Conservation (phyloP, 2,797 vertebrate species). For the Dermochelys coriacea region DNA sequence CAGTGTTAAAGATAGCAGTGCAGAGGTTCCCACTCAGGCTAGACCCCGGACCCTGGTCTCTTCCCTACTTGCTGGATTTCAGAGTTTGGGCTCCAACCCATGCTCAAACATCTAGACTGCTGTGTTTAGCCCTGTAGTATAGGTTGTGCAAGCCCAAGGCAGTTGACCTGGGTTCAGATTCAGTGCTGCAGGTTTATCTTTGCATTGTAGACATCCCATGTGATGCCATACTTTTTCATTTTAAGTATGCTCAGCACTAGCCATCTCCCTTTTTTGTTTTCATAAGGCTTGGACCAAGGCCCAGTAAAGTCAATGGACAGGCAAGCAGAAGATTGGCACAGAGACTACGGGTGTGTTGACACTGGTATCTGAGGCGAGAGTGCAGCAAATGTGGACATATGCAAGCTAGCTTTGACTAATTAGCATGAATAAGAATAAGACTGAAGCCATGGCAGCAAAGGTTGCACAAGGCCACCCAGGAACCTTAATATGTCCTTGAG, state of each 20-base stretch:
- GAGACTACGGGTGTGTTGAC: too few species aligned
- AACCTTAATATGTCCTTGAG: not conserved
- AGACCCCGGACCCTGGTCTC: rapidly evolving
- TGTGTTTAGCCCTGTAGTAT: not conserved
- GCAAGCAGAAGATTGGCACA: not conserved
- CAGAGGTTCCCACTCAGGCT: not conserved
- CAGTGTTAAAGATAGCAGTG: not conserved
- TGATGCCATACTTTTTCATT: not conserved
- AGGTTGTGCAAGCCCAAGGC: not conserved
- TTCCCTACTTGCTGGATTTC: not conserved
- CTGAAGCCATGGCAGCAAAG: not conserved
- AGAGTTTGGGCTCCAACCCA: not conserved
- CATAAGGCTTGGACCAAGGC: not conserved
- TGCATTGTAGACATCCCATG: not conserved
- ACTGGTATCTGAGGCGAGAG: too few species aligned
- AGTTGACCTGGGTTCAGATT: not conserved
- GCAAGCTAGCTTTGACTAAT: not conserved
- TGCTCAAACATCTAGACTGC: not conserved
- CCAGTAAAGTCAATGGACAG: not conserved
- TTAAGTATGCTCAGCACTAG: not conserved
- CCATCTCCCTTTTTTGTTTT: not conserved
- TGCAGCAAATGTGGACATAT: not conserved
- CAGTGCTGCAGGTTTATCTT: not conserved
- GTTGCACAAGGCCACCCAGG: not conserved
- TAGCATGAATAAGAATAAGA: not conserved